Evolutionary conservation across 2,113 vertebrate genomes (phyloP), one percentile per base, ranked within the genome.

Genomic region (Aphyosemion australe): DNA sequence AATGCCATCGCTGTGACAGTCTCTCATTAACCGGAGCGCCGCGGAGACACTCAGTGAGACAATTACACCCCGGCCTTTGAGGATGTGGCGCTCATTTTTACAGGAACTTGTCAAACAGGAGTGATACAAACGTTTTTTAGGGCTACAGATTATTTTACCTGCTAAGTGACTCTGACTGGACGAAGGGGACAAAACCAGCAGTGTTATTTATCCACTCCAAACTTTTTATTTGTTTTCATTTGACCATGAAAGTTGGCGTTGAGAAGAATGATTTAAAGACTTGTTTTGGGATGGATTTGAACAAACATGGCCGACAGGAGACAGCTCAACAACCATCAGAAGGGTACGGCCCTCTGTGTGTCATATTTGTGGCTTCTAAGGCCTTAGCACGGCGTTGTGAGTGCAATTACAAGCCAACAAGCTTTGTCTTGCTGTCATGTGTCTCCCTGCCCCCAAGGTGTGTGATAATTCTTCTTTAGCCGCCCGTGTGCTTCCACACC

Each of bases 11-110:
- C 57, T 71, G 79, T 83, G 65, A 74, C 78, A 71, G 83, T 78
- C 83, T 83, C 55, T 86, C 72, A 85, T 91, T 87, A 90, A 74
- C 20, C 47, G 19, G 58, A 69, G 69, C 62, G 62, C 66, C 70
- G 60, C 46, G 11, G 46, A 68, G 63, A 79, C 72, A 5, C 26
- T 26, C 26, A 26, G 26, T 26, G 26, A 26, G 3, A 26, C 26
- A 79, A 85, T 86, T 83, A 78, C 77, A 85, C 68, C 12, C 39
- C 62, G 63, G 68, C 47, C 65, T 64, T 63, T 52, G 61, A 69
- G 60, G 73, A 58, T 41, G 57, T 60, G 61, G 72, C 73, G 55
- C 47, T n/a, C 57, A 61, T 65, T 79, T 48, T 77, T 54, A 68
- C 57, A 59, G 26, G 26, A 26, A 26, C 43, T 47, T 69, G 61